Percentiles rank a stretch among this genome's conserved stretches.
phyloP scores from a whole-genome alignment of 2,888 invertebrate species.

The Seladonia tumulorum region DNA sequence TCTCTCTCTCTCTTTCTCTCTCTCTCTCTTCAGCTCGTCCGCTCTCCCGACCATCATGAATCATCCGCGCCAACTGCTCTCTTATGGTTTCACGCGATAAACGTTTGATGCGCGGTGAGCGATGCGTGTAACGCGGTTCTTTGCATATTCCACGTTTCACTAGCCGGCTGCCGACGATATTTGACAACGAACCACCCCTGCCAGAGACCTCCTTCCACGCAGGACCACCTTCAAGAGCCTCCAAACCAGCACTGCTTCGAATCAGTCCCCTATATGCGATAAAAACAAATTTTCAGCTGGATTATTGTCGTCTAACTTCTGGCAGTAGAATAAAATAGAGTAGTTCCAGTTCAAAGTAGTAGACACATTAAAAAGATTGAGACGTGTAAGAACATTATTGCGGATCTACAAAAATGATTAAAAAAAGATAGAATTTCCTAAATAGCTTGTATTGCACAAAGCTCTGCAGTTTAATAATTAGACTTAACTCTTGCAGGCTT shows the following conservation, averaged over 20 bases:
- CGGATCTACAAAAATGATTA: too few species aligned
- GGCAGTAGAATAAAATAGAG: too few species aligned
- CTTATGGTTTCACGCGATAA: conserved; percentile 81
- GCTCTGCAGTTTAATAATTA: too few species aligned
- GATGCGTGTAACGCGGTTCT: conserved; percentile 77
- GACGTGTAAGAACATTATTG: too few species aligned
- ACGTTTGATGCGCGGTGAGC: conserved; percentile 79
- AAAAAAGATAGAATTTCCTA: too few species aligned
- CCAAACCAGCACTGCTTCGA: not conserved
- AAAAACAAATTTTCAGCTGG: not conserved
- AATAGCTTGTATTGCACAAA: too few species aligned
- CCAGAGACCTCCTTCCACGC: not conserved
- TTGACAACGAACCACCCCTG: conserved; percentile 42
- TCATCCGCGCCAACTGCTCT: conserved; percentile 82
- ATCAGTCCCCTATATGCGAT: not conserved
- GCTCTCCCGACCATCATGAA: conserved; percentile 76
- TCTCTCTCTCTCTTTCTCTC: conserved; percentile 59
- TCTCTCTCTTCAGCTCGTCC: conserved; percentile 37
- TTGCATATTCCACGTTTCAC: conserved; percentile 72
- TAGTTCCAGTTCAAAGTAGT: too few species aligned
- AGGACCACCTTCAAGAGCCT: not conserved
- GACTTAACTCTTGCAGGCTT: too few species aligned
- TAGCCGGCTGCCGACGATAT: conserved; percentile 46
- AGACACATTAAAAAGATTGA: too few species aligned
- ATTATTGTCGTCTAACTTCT: not conserved